These are phyloP conservation scores for Moxostoma hubbsi DNA, from an alignment of 2,797 vertebrate genomes.

Conservation along the genomic window DNA sequence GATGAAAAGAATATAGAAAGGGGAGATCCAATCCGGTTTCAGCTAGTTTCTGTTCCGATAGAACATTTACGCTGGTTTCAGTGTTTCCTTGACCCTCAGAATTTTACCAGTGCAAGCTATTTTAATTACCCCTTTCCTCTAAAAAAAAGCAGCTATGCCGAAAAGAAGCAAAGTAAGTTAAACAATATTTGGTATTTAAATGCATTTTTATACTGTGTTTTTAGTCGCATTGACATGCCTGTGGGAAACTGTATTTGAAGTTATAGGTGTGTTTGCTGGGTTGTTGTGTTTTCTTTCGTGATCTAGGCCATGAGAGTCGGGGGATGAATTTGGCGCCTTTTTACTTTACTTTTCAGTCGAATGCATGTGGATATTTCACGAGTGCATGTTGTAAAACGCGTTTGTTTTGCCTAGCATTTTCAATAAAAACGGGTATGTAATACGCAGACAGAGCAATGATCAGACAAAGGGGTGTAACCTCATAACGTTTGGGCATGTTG, in stretches of 20 bases:
- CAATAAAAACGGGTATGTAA: background rate
- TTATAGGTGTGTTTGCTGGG: conserved; percentile 5
- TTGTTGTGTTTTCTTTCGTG: conserved; percentile 7
- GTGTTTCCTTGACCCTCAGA: conserved; percentile 52
- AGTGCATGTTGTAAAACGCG: background rate
- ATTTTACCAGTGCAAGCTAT: conserved; percentile 13
- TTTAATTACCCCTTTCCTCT: conserved; percentile 38
- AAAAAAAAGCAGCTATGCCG: conserved; percentile 72
- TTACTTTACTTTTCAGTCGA: conserved; percentile 64
- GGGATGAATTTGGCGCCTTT: conserved; percentile 78
- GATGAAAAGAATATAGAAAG: conserved; percentile 72
- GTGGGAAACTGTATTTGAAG: background rate
- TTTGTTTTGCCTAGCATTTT: background rate
- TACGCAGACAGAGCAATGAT: conserved; percentile 27
- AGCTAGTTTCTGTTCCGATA: conserved; percentile 79
- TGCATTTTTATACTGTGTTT: conserved; percentile 15
- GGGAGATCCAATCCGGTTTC: conserved; percentile 82
- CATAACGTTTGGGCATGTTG: conserved; percentile 50
- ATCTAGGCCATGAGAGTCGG: background rate
- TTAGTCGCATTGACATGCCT: conserved; percentile 18
- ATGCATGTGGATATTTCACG: background rate
- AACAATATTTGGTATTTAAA: conserved; percentile 14
- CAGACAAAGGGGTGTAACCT: conserved; percentile 75
- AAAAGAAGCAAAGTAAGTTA: conserved; percentile 77
- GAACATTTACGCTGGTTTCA: conserved; percentile 73